phyloP scores from a whole-genome alignment of 1,140 invertebrate species.

The Saccostrea echinata region DNA sequence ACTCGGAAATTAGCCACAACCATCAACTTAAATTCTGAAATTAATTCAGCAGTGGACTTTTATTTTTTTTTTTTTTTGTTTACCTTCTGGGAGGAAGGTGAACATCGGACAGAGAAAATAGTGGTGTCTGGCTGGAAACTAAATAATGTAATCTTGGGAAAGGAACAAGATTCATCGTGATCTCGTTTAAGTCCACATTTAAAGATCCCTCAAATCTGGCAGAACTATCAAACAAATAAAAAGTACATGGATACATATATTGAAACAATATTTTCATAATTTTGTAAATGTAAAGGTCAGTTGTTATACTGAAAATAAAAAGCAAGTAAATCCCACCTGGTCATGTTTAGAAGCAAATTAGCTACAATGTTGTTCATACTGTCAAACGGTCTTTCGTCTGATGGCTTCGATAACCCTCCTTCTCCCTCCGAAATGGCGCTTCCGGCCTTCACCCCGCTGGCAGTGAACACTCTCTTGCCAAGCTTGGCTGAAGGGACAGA shows the following conservation, averaged over 20 bases:
- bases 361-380: slow-evolving; percentile 81
- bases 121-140: slow-evolving; percentile 78
- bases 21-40: no score
- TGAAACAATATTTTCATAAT: neutral
- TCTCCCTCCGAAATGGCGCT: slow-evolving; percentile 70
- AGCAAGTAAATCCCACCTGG: slow-evolving; percentile 70
- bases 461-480: slow-evolving; percentile 70
- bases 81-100: slow-evolving; percentile 75
- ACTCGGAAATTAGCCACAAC: no score
- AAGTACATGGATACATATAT: neutral
- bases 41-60: neutral
- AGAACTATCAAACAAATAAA: slow-evolving; percentile 68
- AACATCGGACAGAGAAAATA: slow-evolving; percentile 76
- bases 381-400: slow-evolving; percentile 79
- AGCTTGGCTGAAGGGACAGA: slow-evolving; percentile 71
- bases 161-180: slow-evolving; percentile 81
- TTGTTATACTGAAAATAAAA: neutral
- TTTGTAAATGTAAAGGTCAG: neutral
- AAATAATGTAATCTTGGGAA: slow-evolving; percentile 81
- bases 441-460: slow-evolving; percentile 65
- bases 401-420: slow-evolving; percentile 66
- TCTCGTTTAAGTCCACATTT: slow-evolving; percentile 82
- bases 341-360: slow-evolving; percentile 80
- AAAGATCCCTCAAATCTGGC: slow-evolving; percentile 78
- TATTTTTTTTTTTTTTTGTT: neutral